Evolutionary conservation across 2,888 invertebrate species (phyloP).

Genomic region (Esperia sulphurella): DNA sequence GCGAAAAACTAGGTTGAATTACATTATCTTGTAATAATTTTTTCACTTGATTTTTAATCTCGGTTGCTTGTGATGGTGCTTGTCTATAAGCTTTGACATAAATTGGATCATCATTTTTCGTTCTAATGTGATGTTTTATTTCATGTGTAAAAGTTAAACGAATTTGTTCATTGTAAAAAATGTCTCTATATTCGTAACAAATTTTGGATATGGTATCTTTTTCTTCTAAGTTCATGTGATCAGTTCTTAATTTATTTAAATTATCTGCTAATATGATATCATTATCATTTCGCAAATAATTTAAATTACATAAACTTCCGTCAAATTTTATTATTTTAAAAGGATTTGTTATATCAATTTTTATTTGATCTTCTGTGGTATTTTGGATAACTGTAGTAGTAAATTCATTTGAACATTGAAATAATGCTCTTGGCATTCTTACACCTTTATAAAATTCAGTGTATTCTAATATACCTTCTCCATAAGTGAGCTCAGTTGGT

Average conservation of each 20-base stretch:
- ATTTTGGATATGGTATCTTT: conserved; percentile 7
- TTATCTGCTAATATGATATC: conserved; percentile 8
- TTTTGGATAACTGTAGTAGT: not conserved
- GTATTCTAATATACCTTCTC: not conserved
- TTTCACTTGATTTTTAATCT: conserved; percentile 19
- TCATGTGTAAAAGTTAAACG: conserved; percentile 19
- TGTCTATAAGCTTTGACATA: conserved; percentile 18
- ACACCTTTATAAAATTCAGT: not conserved
- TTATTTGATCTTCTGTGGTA: not conserved
- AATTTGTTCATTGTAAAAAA: conserved; percentile 27
- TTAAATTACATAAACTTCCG: not conserved
- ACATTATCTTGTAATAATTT: conserved; percentile 19
- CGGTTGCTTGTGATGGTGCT: conserved; percentile 14
- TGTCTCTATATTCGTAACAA: conserved; percentile 22
- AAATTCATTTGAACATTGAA: not conserved
- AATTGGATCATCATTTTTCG: conserved; percentile 20
- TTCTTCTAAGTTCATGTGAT: conserved; percentile 17
- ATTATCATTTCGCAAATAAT: conserved; percentile 7
- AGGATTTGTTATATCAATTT: not conserved
- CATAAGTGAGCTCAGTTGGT: not conserved
- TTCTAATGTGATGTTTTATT: conserved; percentile 32
- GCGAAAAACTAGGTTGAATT: conserved; percentile 17
- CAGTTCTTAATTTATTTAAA: conserved; percentile 11
- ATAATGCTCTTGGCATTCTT: not conserved
- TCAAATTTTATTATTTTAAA: not conserved